Conservation (phyloP, 1,140 invertebrate species). For the Drosophila biarmipes region DNA sequence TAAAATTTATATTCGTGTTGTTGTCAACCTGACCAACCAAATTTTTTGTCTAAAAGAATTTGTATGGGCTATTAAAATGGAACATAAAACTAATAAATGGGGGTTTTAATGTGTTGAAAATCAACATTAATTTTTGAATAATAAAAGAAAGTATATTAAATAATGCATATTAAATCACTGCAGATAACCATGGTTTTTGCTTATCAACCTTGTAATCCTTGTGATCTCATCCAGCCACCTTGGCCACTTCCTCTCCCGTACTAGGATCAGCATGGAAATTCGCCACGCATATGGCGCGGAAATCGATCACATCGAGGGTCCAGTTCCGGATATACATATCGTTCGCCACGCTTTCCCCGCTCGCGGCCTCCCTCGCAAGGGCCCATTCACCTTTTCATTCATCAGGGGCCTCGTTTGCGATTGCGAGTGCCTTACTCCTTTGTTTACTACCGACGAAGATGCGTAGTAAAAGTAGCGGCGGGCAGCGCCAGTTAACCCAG, state of each 20-base stretch:
- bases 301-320: slow-evolving; percentile 17
- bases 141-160: no score
- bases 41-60: no score
- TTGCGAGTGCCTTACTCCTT: slow-evolving; percentile 34
- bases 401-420: slow-evolving; percentile 28
- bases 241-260: slow-evolving; percentile 25
- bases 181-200: neutral
- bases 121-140: no score
- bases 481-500: slow-evolving; percentile 58
- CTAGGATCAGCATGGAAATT: slow-evolving; percentile 23
- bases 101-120: no score
- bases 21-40: no score
- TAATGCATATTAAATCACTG: no score
- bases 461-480: slow-evolving; percentile 67
- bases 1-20: no score
- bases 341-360: slow-evolving; percentile 10
- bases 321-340: slow-evolving; percentile 13
- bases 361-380: neutral
- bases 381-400: slow-evolving; percentile 70
- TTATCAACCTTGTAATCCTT: slow-evolving; percentile 1
- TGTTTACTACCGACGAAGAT: slow-evolving; percentile 60
- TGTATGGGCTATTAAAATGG: no score
- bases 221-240: slow-evolving; percentile 1
- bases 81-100: no score
- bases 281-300: slow-evolving; percentile 31